Conservation (phyloP, 2,888 invertebrate species). For the Drosophila buzzatii region DNA sequence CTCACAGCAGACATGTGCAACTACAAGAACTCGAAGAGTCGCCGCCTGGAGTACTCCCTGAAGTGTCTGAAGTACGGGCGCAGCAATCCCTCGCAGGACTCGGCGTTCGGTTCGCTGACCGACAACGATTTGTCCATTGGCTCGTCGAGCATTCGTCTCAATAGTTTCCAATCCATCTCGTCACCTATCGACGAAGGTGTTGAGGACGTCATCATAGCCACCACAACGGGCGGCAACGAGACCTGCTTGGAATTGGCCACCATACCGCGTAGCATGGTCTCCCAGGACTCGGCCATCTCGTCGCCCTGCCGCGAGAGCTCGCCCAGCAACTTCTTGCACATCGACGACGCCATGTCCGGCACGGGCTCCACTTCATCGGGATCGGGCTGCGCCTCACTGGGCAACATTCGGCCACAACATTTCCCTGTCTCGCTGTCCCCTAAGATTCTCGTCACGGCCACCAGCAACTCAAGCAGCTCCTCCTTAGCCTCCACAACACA, state of each 20-base stretch:
- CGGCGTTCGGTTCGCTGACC: conserved; percentile 85
- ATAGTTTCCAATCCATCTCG: conserved; percentile 85
- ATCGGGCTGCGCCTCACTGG: conserved; percentile 77
- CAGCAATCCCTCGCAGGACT: conserved; percentile 85
- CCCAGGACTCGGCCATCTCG: conserved; percentile 84
- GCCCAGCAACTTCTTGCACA: conserved; percentile 83
- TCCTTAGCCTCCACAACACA: conserved; percentile 68
- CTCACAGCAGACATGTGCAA: conserved; percentile 85
- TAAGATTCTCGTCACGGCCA: conserved; percentile 83
- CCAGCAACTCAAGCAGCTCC: conserved; percentile 80
- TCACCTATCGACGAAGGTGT: conserved; percentile 86
- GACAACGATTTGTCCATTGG: conserved; percentile 85
- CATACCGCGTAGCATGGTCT: conserved; percentile 82
- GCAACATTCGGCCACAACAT: conserved; percentile 82
- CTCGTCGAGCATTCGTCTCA: conserved; percentile 84
- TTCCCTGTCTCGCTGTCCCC: conserved; percentile 84
- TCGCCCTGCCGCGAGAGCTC: conserved; percentile 84
- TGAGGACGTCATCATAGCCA: conserved; percentile 84
- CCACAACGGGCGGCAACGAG: conserved; percentile 83
- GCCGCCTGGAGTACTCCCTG: conserved; percentile 85
- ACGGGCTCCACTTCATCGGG: conserved; percentile 75
- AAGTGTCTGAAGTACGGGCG: conserved; percentile 85
- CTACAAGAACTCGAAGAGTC: conserved; percentile 85
- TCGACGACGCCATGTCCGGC: conserved; percentile 79
- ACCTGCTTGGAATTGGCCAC: conserved; percentile 84